Evolutionary conservation across 1,140 invertebrate species (phyloP).

Genomic region (Drosophila nigrodunni): DNA sequence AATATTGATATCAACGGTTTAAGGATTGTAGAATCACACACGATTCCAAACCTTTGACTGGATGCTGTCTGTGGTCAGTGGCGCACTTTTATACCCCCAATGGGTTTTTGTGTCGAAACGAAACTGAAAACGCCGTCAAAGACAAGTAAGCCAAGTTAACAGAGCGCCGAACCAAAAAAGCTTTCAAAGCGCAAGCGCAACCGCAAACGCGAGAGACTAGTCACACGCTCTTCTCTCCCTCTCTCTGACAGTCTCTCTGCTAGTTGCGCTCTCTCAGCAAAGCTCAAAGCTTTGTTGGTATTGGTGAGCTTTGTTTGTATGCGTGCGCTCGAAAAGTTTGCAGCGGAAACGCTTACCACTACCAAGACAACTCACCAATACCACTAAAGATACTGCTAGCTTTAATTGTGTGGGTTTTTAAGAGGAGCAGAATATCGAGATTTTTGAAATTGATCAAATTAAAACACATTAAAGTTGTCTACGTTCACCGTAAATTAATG

Average conservation of each 20-base stretch:
- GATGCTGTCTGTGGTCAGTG: constrained; percentile 88
- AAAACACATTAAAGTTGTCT: constrained; percentile 35
- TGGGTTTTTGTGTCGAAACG: constrained; percentile 85
- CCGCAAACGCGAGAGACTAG: constrained; percentile 13
- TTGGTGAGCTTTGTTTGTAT: constrained; percentile 44
- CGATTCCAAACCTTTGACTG: constrained; percentile 87
- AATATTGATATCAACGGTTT: constrained; percentile 59
- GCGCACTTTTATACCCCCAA: constrained; percentile 87
- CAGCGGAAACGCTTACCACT: constrained; percentile 68
- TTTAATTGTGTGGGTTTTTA: constrained; percentile 45
- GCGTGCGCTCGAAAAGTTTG: constrained; percentile 54
- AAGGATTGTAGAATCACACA: constrained; percentile 84
- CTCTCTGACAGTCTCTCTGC: not conserved
- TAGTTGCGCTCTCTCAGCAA: constrained; percentile 44
- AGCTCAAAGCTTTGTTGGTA: constrained; percentile 40
- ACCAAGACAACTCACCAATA: constrained; percentile 45
- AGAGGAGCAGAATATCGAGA: constrained; percentile 22
- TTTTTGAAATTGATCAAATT: constrained; percentile 43
- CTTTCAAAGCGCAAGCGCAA: constrained; percentile 47
- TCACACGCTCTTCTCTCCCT: constrained; percentile 8
- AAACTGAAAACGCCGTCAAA: constrained; percentile 75
- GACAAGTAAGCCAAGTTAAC: constrained; percentile 49
- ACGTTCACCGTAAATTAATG: constrained; percentile 50
- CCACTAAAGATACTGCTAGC: not conserved
- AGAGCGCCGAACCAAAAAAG: constrained; percentile 43